Evolutionary conservation across 2,888 invertebrate genomes (phyloP), one percentile per base, ranked within the genome.

Genomic region (Podotricha telesiphe): DNA sequence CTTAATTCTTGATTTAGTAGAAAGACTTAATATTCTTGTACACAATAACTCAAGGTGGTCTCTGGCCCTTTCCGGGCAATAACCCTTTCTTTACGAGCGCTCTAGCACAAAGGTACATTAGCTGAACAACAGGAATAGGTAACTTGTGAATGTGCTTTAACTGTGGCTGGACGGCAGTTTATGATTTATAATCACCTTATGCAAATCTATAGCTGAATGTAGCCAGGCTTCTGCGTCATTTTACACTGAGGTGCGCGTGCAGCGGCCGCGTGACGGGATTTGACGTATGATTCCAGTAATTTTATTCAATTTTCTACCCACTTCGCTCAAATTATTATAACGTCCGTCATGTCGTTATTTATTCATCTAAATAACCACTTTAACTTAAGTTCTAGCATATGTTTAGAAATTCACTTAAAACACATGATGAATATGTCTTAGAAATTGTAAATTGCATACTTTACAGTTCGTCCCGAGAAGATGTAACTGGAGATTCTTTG

Each of bases 141-240:
- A 78, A 80, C 79, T 80, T 78, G 80, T 79, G 75, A 79, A 79
- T 79, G 79, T 80, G 80, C 78, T 70, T 74, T 73, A 74, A 69
- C 74, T 68, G 68, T 73, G 79, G 78, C 80, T 77, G 78, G 74
- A 78, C 76, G 76, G 79, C 80, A 65, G 50, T 82, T 83, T 86
- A 86, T 91, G 89, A 91, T 89, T 91, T 89, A 91, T 82, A 87
- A 82, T 78, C 81, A 79, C 83, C 82, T 85, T 86, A 87, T 88
- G 87, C 85, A 87, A 88, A 89, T 86, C 83, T 86, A 85, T 86
- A 82, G 82, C 79, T 84, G 76, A 84, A 81, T 78, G 79, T 77
- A 75, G 77, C 78, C 78, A 67, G 70, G 79, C 78, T 80, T 79
- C 79, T 77, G 79, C 79, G 78, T 74, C 70, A 70, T 67, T 65